Evolutionary conservation across 64 coral and sea anemone species (phyloP), one percentile per base, ranked within the genome.

Genomic region (Porites australiensis): DNA sequence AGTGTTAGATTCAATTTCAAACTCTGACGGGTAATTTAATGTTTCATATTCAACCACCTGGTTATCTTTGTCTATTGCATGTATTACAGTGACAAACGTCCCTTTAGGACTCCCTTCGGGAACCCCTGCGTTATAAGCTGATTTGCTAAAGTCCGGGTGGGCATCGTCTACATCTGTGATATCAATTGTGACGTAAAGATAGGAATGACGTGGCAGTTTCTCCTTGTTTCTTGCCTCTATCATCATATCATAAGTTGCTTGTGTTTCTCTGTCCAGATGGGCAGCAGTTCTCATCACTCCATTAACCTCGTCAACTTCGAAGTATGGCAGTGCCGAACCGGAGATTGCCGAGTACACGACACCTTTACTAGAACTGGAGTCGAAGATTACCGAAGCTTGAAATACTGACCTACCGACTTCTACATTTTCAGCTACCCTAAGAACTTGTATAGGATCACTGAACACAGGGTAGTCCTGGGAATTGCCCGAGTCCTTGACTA

Each of bases 31-130:
- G 45, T 49, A 70, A 11, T 14, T 74, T 58, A 20, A 43, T 10
- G 61, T 19, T 11, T 21, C 27, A 77, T 94, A 94, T 44, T 11
- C 16, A 4, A 94, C 9, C 20, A 60, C 13, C 27, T 75, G 52
- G 13, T 58, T 53, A 53, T 94, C 92, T 44, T 89, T 79, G 57
- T 94, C 92, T 72, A 89, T 72, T 8, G 92, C 92, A 23, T 94
- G 83, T 21, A 94, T 67, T 20, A 89, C 92, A 18, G 77, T 83
- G 69, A 94, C 92, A 94, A 94, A 94, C 9, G 92, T 89, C 50
- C 51, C 72, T 19, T 74, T 77, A 21, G 86, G 92, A 77, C 75
- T 89, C 19, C 76, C 77, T 45, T 94, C 92, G 16, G 86, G 92
- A 8, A 94, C 92, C 13, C 60, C 47, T 43, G 85, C 92, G 66